These are phyloP conservation scores for Euspilapteryx auroguttella DNA, from an alignment of 2,888 invertebrate genomes.

Conservation along the genomic window DNA sequence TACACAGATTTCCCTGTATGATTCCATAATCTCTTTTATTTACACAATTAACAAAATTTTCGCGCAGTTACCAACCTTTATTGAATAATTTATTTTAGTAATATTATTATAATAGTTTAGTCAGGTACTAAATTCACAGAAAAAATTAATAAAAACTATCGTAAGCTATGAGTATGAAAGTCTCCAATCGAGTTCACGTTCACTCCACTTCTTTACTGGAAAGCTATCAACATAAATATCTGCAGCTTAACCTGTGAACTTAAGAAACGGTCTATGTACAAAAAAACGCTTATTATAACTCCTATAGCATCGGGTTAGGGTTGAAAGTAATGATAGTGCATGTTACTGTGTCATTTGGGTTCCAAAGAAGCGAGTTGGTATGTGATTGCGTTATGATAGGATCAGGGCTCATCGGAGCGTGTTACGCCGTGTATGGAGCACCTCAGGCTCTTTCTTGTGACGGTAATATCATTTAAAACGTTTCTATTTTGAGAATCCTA, in stretches of 20 bases:
- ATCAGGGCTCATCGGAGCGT: constrained; percentile 50
- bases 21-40: no score
- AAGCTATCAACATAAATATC: constrained; percentile 57
- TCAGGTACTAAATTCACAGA: no score
- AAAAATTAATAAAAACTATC: not conserved
- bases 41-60: not conserved
- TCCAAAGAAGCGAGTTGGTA: constrained; percentile 18
- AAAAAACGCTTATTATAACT: not conserved
- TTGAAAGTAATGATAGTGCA: constrained; percentile 12
- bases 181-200: constrained; percentile 46
- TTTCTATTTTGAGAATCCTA: no score
- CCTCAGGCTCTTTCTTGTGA: constrained; percentile 20
- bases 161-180: not conserved
- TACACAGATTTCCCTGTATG: no score
- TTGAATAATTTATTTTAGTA: no score
- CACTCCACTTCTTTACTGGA: constrained; percentile 46
- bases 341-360: constrained; percentile 19
- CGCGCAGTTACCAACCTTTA: not conserved
- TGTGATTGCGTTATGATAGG: constrained; percentile 59
- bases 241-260: constrained; percentile 14
- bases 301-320: constrained; percentile 13
- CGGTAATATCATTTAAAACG: constrained; percentile 40
- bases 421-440: constrained; percentile 12
- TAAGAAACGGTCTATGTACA: not conserved
- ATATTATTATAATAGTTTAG: no score